Conservation (phyloP, 1,140 invertebrate genomes). For the Sitophilus oryzae region DNA sequence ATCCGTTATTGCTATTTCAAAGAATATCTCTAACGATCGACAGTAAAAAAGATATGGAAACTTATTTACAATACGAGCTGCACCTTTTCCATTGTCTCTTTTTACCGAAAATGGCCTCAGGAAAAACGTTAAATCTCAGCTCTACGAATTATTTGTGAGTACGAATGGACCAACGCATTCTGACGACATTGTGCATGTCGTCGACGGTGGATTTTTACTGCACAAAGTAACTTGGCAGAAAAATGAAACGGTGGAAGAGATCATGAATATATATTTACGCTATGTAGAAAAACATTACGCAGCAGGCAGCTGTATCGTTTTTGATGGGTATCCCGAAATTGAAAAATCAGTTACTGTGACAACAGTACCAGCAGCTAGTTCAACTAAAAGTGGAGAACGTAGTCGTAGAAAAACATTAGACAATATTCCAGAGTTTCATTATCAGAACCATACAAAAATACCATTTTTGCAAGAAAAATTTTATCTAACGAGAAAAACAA, state of each 20-base stretch:
- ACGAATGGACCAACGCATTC: constrained; percentile 9
- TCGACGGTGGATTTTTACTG: constrained; percentile 8
- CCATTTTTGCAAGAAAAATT: too few species aligned
- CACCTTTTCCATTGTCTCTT: constrained; percentile 5
- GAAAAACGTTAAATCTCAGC: constrained; percentile 3
- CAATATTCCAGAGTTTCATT: too few species aligned
- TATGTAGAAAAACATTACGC: not conserved
- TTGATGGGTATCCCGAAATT: constrained; percentile 6
- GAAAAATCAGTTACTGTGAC: constrained; percentile 2
- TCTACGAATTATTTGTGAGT: constrained; percentile 1
- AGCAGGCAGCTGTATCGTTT: constrained; percentile 7
- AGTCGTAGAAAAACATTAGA: too few species aligned
- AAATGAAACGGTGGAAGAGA: constrained; percentile 9
- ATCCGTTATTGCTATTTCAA: constrained; percentile 7
- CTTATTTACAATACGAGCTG: constrained; percentile 14
- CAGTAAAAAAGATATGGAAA: constrained; percentile 11
- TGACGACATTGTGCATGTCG: constrained; percentile 4
- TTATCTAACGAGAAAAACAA: too few species aligned
- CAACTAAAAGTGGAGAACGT: too few species aligned
- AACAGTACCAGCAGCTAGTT: too few species aligned
- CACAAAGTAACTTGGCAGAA: constrained; percentile 6
- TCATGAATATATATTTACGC: constrained; percentile 4
- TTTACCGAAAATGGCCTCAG: constrained; percentile 3
- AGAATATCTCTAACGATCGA: constrained; percentile 2
- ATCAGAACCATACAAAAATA: too few species aligned